phyloP scores from a whole-genome alignment of 2,888 invertebrate species.

The Watsonalla cultraria region DNA sequence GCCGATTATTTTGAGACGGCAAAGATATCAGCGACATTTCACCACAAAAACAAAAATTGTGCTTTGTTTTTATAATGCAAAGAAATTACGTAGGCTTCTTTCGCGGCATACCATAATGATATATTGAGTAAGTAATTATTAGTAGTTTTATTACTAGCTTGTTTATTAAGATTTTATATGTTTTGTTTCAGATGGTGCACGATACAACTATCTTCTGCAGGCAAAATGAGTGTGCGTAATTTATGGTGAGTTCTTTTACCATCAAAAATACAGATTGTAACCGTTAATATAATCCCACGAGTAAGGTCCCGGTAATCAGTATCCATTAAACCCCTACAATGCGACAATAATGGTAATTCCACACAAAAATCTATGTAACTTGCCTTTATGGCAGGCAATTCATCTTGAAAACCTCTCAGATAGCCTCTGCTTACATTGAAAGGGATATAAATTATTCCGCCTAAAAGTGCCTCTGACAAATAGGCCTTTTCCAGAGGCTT shows the following conservation, averaged over 20 bases:
- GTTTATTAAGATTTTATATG: no score
- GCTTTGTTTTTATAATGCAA: no score
- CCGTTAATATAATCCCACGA: no score
- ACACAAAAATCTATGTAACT: not conserved
- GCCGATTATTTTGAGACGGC: no score
- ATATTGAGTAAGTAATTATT: no score
- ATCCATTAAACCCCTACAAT: not conserved
- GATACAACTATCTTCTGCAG: constrained; percentile 20
- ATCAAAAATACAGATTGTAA: not conserved
- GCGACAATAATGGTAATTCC: not conserved
- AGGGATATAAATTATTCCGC: not conserved
- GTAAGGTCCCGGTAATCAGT: not conserved
- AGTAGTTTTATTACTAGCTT: no score
- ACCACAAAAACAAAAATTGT: no score
- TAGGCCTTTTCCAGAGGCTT: not conserved
- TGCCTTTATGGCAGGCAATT: not conserved
- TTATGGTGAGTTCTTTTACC: constrained; percentile 52
- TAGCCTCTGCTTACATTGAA: not conserved
- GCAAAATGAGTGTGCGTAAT: constrained; percentile 49
- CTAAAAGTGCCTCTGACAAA: not conserved
- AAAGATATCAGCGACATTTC: no score
- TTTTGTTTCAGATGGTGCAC: constrained; percentile 48
- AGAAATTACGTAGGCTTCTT: no score
- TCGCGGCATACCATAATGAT: no score
- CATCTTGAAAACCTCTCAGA: not conserved